Base-by-base conservation (phyloP, 2,797 vertebrate genomes). In the Eidolon dupreanum region DNA sequence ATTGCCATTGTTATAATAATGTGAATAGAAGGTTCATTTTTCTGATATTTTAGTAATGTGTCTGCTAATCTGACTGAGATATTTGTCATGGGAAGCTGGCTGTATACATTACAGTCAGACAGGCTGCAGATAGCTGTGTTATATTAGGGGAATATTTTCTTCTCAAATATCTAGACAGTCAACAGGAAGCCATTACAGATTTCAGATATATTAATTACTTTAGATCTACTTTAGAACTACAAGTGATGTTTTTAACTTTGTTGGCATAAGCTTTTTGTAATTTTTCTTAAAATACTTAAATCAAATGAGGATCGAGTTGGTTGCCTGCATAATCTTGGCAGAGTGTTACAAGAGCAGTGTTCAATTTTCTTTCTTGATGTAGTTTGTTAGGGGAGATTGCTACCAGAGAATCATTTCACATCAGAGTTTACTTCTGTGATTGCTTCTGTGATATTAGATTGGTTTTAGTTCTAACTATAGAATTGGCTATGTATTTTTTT, bases 1-100 rank as follows among this genome's bases (percentile, higher is more conserved):
- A 94, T 49, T 68, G 89, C 88, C 51, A 57, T 59, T 94, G 33
- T 87, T 98, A 92, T 94, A 94, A 57, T 97, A 94, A 97, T 63
- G 26, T 66, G 77, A 88, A 95, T 77, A 94, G 95, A 53, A 65
- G 24, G 53, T 73, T 87, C 15, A 41, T 86, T 97, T 97, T 96
- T 97, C 94, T 79, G 83, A 95, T 79, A 61, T 43, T 93, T 95
- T 68, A 88, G 96, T 97, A 97, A 95, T 51, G 68, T 51, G 53
- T 65, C 83, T 82, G 93, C 98, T 94, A 95, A 93, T 93, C 75
- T 94, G 96, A 91, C 88, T 90, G 95, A 87, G 81, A 61, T 90
- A 90, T 97, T 88, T 95, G 95, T 96, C 78, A 90, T 78, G 95
- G 61, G 79, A 89, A 93, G 91, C 77, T 95, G 91, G 57, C 55